Evolutionary conservation across 2,797 vertebrate genomes (phyloP).

Genomic region (Neosilurus mollespiculum): DNA sequence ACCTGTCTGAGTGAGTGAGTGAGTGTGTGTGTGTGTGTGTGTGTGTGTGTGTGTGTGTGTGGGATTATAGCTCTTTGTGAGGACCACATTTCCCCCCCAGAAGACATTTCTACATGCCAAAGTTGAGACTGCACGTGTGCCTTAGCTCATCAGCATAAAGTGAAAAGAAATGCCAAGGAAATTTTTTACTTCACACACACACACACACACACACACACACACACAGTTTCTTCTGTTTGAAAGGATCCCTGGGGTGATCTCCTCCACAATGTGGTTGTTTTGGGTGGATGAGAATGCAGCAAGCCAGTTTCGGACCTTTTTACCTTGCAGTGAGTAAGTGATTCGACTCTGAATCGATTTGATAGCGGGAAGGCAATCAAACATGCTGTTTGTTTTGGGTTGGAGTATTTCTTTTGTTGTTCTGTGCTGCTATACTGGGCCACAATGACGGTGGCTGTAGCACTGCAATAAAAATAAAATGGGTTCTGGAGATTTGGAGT

Average conservation of each 20-base stretch:
- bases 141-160: neutral
- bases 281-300: neutral
- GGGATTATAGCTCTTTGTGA: neutral
- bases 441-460: neutral
- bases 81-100: neutral
- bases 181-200: neutral
- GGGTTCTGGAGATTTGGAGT: neutral
- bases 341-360: neutral
- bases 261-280: neutral
- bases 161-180: neutral
- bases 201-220: too few relatives aligned
- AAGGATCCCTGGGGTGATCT: neutral
- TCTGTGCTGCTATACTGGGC: neutral
- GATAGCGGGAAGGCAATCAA: neutral
- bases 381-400: neutral
- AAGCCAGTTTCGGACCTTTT: neutral
- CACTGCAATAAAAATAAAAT: too few relatives aligned
- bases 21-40: neutral
- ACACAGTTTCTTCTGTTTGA: too few relatives aligned
- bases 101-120: neutral
- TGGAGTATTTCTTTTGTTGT: neutral
- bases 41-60: neutral
- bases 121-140: neutral
- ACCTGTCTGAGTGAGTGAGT: slow-evolving; percentile 33
- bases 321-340: neutral